Evolutionary conservation across 2,888 invertebrate genomes (phyloP), one percentile per base, ranked within the genome.

Genomic region (Catocala nupta): DNA sequence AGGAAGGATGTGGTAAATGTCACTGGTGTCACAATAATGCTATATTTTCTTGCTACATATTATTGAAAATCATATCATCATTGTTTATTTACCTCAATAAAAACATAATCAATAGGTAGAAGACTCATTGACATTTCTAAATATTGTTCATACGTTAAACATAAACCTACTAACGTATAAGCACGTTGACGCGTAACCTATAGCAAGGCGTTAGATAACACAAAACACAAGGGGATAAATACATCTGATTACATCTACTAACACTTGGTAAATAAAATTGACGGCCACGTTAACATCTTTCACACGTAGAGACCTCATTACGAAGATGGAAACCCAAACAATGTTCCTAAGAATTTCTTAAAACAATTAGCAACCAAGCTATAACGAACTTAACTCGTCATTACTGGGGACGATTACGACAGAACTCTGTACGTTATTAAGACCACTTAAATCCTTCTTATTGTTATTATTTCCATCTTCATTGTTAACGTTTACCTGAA

Each of bases 381-480:
- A 59, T 67, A 66, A 63, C 48, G 59, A 62, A 75, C 66, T 71
- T 63, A 59, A 63, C 59, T 53, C 67, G 48, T 63, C 53, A 67
- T 75, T 68, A 70, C 58, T n/a, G 56, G 5, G 42, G 42, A 60
- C n/a, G n/a, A n/a, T n/a, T n/a, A 50, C 54, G 63, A 66, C 71
- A 56, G 57, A 58, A 52, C 45, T 52, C 39, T 36, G 7, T 10
- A 39, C 48, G 48, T 53, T 57, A 48, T 57, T 62, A 62, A 48
- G 57, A 11, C 13, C 36, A n/a, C 56, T 57, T 53, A 62, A 62
- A 65, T 77, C 71, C 65, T 58, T 68, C 71, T 71, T 68, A 74
- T 77, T 74, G 75, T 77, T 74, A 74, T 77, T 74, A 77, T 74
- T 74, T 76, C 63, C 71, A 71, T 65, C 65, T 68, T 59, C 54